A percentile compares a stretch with the other conserved stretches of the same genome.
Conservation (phyloP, 2,113 vertebrate genomes). For the Cepphus grylle region DNA sequence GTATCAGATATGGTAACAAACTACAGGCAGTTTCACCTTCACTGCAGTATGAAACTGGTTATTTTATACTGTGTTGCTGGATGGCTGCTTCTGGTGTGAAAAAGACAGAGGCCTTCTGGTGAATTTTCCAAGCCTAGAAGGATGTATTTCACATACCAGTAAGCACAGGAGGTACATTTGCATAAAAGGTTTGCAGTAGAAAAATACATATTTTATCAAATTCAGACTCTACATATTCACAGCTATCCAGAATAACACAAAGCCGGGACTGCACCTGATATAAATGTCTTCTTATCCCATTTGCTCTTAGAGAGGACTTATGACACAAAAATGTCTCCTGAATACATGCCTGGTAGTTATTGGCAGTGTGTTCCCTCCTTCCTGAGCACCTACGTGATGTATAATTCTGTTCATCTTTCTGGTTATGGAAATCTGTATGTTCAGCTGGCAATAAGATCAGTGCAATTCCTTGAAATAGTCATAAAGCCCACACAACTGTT, state of each 20-base stretch:
- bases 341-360: not conserved
- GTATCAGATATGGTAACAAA: not conserved
- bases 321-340: not conserved
- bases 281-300: not conserved
- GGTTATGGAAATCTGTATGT: not conserved
- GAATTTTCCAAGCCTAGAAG: slow-evolving; percentile 1
- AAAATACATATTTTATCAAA: slow-evolving; percentile 32
- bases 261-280: not conserved
- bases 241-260: not conserved
- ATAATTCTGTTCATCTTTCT: not conserved
- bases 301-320: not conserved
- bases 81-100: slow-evolving; percentile 22
- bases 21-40: not conserved
- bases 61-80: slow-evolving; percentile 11
- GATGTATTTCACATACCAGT: not conserved
- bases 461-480: not conserved
- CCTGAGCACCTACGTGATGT: not conserved
- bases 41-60: not conserved
- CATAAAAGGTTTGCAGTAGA: slow-evolving; percentile 25
- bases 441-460: not conserved
- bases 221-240: not conserved
- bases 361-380: not conserved
- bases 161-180: slow-evolving; percentile 37
- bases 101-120: slow-evolving; percentile 4
- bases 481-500: not conserved